A percentile compares a stretch with the other conserved stretches of the same genome.
Conservation (phyloP, 1,140 invertebrate genomes). For the Lucilia sericata region DNA sequence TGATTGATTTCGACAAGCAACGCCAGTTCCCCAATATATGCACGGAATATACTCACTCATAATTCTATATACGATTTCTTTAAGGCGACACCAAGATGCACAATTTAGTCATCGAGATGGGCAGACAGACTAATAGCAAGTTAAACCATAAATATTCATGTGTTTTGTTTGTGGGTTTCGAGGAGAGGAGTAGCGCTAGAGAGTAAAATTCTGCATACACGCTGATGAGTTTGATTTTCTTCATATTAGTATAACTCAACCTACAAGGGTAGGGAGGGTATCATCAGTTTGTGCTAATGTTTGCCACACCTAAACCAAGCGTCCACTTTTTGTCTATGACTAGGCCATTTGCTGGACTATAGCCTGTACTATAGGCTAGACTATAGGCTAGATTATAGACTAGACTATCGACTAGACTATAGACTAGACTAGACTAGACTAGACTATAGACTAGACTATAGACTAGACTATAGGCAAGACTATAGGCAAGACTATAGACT, state of each 20-base stretch:
- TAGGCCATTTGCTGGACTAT: too few relatives aligned
- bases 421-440: too few relatives aligned
- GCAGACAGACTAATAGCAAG: background rate
- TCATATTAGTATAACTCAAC: background rate
- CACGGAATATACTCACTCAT: background rate
- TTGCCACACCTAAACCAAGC: too few relatives aligned
- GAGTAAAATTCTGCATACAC: background rate
- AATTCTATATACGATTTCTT: background rate
- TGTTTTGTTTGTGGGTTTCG: background rate
- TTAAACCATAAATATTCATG: slow-evolving; percentile 30
- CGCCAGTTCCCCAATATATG: background rate
- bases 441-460: too few relatives aligned
- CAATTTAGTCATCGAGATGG: background rate
- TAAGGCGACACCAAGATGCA: slow-evolving; percentile 17
- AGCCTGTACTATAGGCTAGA: too few relatives aligned
- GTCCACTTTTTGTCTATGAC: too few relatives aligned
- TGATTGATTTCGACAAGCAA: slow-evolving; percentile 35
- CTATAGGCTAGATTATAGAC: too few relatives aligned
- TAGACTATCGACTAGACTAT: too few relatives aligned
- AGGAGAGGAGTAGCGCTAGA: background rate
- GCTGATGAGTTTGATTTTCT: background rate
- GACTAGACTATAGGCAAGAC: too few relatives aligned
- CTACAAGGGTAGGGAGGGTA: too few relatives aligned
- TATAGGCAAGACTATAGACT: too few relatives aligned
- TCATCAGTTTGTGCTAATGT: too few relatives aligned